phyloP scores from a whole-genome alignment of 2,113 vertebrate species.

The Piaya cayana region DNA sequence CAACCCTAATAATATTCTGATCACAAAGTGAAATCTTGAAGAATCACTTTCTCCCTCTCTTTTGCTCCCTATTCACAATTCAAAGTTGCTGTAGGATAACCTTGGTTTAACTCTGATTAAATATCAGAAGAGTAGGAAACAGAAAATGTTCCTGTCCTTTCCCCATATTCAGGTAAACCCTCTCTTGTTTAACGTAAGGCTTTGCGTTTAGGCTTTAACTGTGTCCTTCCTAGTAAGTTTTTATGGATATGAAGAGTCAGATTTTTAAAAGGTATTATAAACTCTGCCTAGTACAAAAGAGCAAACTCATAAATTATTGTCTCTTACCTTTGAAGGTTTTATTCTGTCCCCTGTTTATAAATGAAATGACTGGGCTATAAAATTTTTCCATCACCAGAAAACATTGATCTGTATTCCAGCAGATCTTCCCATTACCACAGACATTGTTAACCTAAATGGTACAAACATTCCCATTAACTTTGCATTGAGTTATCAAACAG shows the following conservation, averaged over 20 bases:
- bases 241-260: background rate
- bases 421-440: background rate
- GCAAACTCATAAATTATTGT: background rate
- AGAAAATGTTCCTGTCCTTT: background rate
- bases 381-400: background rate
- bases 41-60: background rate
- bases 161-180: background rate
- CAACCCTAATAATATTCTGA: background rate
- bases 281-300: background rate
- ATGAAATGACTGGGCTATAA: background rate
- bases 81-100: background rate
- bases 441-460: background rate
- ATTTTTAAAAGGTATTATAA: background rate
- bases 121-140: background rate
- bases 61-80: background rate
- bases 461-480: background rate
- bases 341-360: background rate
- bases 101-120: conserved; percentile 7
- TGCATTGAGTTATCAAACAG: background rate
- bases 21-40: conserved; percentile 11
- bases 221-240: background rate
- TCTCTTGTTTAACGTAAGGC: background rate
- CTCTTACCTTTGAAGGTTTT: background rate
- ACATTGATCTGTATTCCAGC: background rate
- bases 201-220: background rate